Conservation (phyloP, 1,140 invertebrate genomes). For the Pseudachorutes palmiensis region DNA sequence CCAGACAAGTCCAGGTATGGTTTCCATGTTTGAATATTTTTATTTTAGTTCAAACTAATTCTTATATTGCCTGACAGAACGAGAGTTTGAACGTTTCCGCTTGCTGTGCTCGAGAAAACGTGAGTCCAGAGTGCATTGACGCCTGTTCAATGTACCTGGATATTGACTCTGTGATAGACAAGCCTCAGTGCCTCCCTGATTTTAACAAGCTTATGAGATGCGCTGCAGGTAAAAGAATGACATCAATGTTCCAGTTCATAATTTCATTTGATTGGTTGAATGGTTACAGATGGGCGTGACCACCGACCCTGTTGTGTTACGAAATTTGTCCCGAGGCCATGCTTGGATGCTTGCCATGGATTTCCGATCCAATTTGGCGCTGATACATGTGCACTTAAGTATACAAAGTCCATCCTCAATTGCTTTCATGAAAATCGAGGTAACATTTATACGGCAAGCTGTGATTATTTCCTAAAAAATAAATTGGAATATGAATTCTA, state of each 20-base stretch:
- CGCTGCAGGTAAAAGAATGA: conserved; percentile 53
- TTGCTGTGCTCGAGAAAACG: conserved; percentile 67
- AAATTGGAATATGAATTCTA: conserved; percentile 37
- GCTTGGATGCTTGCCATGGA: conserved; percentile 65
- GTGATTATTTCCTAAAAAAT: neutral
- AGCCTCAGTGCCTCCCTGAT: conserved; percentile 66
- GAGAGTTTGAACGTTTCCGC: conserved; percentile 60
- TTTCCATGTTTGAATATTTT: no score
- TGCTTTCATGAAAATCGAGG: conserved; percentile 72
- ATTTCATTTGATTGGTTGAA: conserved; percentile 17
- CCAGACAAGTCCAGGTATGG: conserved; percentile 38
- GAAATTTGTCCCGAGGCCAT: conserved; percentile 54
- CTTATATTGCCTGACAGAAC: conserved; percentile 39
- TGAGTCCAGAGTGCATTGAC: conserved; percentile 61
- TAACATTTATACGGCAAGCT: conserved; percentile 39
- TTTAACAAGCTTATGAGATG: conserved; percentile 78
- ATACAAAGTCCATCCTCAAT: conserved; percentile 62
- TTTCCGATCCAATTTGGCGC: conserved; percentile 51
- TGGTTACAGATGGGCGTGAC: conserved; percentile 55
- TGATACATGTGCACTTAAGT: conserved; percentile 59
- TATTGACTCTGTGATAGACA: conserved; percentile 67
- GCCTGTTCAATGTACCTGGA: conserved; percentile 71
- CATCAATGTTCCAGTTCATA: conserved; percentile 6
- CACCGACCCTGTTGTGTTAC: conserved; percentile 68
- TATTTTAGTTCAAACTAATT: neutral